phyloP scores from a whole-genome alignment of 1,140 invertebrate species.

The Popillia japonica region DNA sequence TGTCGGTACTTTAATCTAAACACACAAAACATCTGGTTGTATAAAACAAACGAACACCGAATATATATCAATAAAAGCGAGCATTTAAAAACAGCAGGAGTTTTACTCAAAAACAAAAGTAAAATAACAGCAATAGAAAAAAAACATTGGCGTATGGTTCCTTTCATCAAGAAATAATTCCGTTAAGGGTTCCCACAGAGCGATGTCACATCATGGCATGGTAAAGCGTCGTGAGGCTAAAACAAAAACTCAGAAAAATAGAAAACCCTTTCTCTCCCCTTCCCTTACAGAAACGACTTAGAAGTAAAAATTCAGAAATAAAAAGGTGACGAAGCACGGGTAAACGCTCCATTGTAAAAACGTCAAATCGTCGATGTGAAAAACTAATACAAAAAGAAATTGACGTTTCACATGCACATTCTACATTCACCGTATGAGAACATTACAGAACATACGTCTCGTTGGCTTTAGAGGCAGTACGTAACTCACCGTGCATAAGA shows the following conservation, averaged over 20 bases:
- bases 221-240: background rate
- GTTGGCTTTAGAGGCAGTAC: slow-evolving; percentile 34
- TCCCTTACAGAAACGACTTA: background rate
- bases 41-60: background rate
- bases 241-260: slow-evolving; percentile 11
- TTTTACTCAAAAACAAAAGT: background rate
- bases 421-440: background rate
- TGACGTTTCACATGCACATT: background rate
- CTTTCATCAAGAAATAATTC: slow-evolving; percentile 14
- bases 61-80: background rate
- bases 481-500: slow-evolving; percentile 44
- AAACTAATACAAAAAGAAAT: slow-evolving; percentile 29
- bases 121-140: background rate
- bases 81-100: background rate
- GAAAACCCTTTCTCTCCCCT: background rate
- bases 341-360: slow-evolving; percentile 26
- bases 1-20: background rate
- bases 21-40: background rate
- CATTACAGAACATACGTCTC: background rate
- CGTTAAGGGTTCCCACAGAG: background rate
- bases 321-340: no score
- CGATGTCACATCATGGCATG: background rate
- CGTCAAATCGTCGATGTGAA: slow-evolving; percentile 32
- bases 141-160: background rate
- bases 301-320: slow-evolving; percentile 14